Evolutionary conservation across 1,140 invertebrate species (phyloP).

Genomic region (Rhopalosiphum maidis): DNA sequence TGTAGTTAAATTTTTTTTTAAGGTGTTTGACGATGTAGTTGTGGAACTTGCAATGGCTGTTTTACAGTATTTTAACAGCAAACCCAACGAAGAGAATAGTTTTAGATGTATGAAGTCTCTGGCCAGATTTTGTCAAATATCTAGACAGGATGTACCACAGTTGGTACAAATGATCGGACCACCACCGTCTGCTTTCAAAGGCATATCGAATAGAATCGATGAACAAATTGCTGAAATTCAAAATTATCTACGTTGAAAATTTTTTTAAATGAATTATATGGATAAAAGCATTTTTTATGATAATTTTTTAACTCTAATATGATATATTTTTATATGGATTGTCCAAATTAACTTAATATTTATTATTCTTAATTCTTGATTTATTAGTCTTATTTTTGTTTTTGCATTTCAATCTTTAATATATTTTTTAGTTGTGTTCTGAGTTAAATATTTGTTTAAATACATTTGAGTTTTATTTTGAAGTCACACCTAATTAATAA

Average conservation of each 20-base stretch:
- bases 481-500: not conserved
- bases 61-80: conserved; percentile 84
- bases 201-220: conserved; percentile 80
- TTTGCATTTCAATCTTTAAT: conserved; percentile 53
- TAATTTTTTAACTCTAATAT: conserved; percentile 42
- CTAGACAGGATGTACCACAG: conserved; percentile 82
- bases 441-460: not conserved
- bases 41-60: conserved; percentile 92
- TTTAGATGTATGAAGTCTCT: conserved; percentile 81
- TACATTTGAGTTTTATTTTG: not conserved
- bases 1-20: conserved; percentile 55
- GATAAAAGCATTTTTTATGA: conserved; percentile 25
- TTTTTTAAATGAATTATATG: not conserved
- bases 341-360: conserved; percentile 43
- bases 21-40: conserved; percentile 94
- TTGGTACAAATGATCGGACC: conserved; percentile 93
- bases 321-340: conserved; percentile 19
- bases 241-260: conserved; percentile 47
- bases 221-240: conserved; percentile 69
- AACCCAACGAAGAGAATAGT: conserved; percentile 79
- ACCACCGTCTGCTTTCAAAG: conserved; percentile 80
- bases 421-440: conserved; percentile 22
- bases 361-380: not conserved
- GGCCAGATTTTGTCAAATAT: conserved; percentile 79
- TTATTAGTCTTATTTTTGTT: not conserved